These are phyloP conservation scores for Drymodes brunneopygia DNA, from an alignment of 2,113 vertebrate genomes.

Conservation along the genomic window DNA sequence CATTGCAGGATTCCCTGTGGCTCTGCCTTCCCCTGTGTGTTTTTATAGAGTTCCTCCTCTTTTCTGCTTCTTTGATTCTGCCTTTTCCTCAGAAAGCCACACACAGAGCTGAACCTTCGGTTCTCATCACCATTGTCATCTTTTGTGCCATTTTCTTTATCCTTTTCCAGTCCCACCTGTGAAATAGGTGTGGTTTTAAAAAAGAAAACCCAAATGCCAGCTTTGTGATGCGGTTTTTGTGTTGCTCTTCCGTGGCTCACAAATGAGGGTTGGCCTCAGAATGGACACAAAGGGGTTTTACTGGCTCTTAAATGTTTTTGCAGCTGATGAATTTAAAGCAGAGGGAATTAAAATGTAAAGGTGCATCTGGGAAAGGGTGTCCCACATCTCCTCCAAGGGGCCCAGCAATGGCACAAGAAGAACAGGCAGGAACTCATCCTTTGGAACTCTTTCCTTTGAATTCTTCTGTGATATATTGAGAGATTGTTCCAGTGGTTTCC, in stretches of 20 bases:
- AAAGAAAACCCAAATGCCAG: background rate
- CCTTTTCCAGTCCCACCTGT: background rate
- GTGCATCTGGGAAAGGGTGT: background rate
- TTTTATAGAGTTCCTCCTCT: background rate
- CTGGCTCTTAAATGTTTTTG: background rate
- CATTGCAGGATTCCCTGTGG: background rate
- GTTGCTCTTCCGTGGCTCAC: background rate
- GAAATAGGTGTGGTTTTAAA: background rate
- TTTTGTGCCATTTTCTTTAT: background rate
- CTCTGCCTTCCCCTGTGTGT: background rate
- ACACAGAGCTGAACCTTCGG: background rate
- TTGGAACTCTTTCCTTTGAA: no score
- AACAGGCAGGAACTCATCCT: background rate
- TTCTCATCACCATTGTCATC: background rate
- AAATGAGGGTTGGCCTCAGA: background rate
- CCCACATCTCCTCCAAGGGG: background rate
- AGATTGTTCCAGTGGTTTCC: no score
- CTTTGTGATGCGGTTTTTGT: accelerated
- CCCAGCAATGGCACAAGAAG: background rate
- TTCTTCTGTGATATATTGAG: no score
- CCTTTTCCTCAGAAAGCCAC: background rate
- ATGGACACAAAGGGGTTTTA: background rate
- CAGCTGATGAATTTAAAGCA: background rate
- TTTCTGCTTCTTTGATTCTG: background rate
- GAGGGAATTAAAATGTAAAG: background rate